Base-by-base conservation (phyloP, 1,140 invertebrate species). In the Drosophila parabipectinata region DNA sequence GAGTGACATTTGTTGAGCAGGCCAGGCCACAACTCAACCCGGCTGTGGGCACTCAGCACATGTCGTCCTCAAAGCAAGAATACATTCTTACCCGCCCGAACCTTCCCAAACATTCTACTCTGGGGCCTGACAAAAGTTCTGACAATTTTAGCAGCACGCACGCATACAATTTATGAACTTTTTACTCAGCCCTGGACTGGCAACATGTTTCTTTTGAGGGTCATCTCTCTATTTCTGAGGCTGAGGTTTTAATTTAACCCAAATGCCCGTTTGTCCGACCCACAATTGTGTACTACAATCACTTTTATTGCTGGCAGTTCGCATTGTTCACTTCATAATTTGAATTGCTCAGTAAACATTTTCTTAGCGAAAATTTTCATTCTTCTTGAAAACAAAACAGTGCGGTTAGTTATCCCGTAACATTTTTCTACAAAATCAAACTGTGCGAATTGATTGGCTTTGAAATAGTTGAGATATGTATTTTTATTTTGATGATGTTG, bases 131-230 rank as follows among this genome's bases (percentile, higher is more conserved):
- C 60, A 74, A 63, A 66, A 63, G 72, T 74, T 74, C 30, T 26
- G 53, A 74, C 44, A 52, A 64, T 74, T 74, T 74, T 34, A 74
- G 52, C 71, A 74, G 60, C 73, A 76, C 72, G 72, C 72, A 76
- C 73, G 51, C 56, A 77, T 67, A 77, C 62, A 77, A 76, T 76
- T 76, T 75, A 75, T 75, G 72, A 75, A 75, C 72, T 75, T 75
- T 75, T 75, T 53, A 74, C 72, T 74, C 72, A 73, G 58, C 45
- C 24, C 45, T 15, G 51, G 52, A 12, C 51, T 45, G 58, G 44
- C 71, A 73, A 53, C 58, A 54, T 73, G 69, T 63, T 63, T 62
- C 52, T 41, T 51, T 28, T 37, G 28, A 45, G 44, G 39, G 50
- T 52, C 14, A 7, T 26, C 21, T 30, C 51, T 18, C 14, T 71